Conservation (phyloP, 2,113 vertebrate genomes). For the Apodemus sylvaticus region DNA sequence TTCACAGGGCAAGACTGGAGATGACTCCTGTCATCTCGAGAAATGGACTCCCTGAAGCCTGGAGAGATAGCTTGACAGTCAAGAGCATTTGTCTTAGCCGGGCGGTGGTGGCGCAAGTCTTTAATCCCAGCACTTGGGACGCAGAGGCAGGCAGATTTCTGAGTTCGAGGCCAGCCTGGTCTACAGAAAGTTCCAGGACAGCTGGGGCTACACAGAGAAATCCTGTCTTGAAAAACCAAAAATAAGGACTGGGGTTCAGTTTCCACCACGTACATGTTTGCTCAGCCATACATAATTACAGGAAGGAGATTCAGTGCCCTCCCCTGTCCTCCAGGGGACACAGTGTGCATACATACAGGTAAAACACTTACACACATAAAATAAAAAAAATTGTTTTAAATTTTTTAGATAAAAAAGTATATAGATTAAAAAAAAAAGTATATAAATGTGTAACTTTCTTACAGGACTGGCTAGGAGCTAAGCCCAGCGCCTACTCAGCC, state of each 20-base stretch:
- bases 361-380: neutral
- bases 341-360: neutral
- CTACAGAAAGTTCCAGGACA: no score
- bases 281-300: neutral
- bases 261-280: neutral
- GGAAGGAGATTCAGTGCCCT: neutral
- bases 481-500: neutral
- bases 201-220: no score
- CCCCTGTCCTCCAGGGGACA: neutral
- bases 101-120: no score
- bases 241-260: neutral
- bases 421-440: neutral
- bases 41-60: neutral
- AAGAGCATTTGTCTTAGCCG: neutral
- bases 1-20: no score
- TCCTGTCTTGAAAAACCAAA: no score
- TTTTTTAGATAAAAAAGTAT: no score
- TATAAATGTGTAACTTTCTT: neutral
- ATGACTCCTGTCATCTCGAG: neutral
- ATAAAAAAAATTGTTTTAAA: neutral
- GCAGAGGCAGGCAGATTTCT: no score
- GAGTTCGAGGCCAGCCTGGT: no score
- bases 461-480: neutral
- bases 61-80: neutral
- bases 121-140: no score